Evolutionary conservation across 1,140 invertebrate species (phyloP), one percentile per base, ranked within the genome.

Genomic region (Brachionus rubens): DNA sequence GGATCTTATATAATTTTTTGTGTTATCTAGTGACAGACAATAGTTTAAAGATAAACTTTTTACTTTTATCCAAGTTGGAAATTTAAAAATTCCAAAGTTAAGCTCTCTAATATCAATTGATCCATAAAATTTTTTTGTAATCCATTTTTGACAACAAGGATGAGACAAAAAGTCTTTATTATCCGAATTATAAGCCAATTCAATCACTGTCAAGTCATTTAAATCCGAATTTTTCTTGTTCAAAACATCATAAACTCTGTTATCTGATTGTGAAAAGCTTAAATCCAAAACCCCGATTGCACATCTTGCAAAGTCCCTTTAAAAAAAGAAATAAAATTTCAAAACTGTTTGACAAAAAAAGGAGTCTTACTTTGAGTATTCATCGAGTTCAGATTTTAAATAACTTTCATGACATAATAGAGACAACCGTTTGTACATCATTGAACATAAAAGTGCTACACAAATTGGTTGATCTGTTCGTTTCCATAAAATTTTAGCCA

Each of bases 91-190:
- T 6, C 83, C 83, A 79, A 80, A 83, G 47, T 79, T 80, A 6
- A 85, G 68, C 33, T 85, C 84, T 30, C 82, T 79, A 1, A 85
- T 78, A 26, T 81, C 79, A 46, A 86, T 81, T 16, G 80, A 78
- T 1, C 85, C 85, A 76, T 80, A 80, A 76, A 85, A 83, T 47
- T 80, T 80, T 30, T 81, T 80, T 0, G 81, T 83, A 10, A 86
- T 79, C 82, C 84, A 86, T 77, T 84, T 84, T 79, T 86, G 85
- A 79, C 85, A 85, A 72, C 84, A 86, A 5, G 83, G 81, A 79
- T 86, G 85, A 7, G 84, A 83, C 12, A 86, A 80, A 78, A 86
- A 86, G 48, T 79, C 79, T 16, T 80, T 80, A 76, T 83, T 82
- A 28, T 80, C 79, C 5, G 80, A 80, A 59, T 81, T 79, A 72